A percentile compares a stretch with the other conserved stretches of the same genome.
phyloP scores from a whole-genome alignment of 2,888 invertebrate genomes.

The Alentia gelatinosa region DNA sequence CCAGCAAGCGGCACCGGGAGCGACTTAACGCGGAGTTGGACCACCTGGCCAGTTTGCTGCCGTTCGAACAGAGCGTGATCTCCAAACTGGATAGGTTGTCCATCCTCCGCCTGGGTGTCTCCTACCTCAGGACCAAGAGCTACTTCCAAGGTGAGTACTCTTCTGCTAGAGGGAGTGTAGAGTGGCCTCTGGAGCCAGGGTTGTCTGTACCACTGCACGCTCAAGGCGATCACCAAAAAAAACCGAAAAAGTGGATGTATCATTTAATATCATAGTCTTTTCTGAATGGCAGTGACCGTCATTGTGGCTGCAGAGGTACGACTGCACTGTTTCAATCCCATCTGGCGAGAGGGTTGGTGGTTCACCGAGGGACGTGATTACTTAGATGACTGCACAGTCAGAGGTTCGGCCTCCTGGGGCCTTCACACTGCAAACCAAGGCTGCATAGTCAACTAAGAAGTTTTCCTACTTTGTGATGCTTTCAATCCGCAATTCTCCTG shows the following conservation, averaged over 20 bases:
- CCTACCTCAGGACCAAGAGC: conserved; percentile 98
- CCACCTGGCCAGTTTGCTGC: conserved; percentile 89
- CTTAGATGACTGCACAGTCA: conserved; percentile 43
- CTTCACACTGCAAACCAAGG: neutral
- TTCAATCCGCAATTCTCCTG: too few relatives aligned
- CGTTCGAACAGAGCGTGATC: conserved; percentile 98
- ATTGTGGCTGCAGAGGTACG: neutral
- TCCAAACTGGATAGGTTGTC: conserved; percentile 98
- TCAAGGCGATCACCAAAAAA: neutral
- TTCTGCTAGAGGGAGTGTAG: neutral
- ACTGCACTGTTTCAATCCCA: neutral
- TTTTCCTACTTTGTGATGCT: neutral
- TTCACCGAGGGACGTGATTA: neutral
- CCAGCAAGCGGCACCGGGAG: conserved; percentile 98
- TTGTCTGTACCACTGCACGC: neutral
- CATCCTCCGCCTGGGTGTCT: conserved; percentile 97
- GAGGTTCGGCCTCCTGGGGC: neutral
- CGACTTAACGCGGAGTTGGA: conserved; percentile 98
- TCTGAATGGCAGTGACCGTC: neutral
- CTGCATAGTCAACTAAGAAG: conserved; percentile 49
- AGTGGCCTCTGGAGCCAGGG: neutral
- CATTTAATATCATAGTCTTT: neutral
- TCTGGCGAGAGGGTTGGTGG: neutral
- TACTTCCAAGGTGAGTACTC: conserved; percentile 97
- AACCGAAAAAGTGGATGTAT: neutral